Evolutionary conservation across 2,797 vertebrate genomes (phyloP), one percentile per base, ranked within the genome.

Genomic region (Urosaurus nigricauda): DNA sequence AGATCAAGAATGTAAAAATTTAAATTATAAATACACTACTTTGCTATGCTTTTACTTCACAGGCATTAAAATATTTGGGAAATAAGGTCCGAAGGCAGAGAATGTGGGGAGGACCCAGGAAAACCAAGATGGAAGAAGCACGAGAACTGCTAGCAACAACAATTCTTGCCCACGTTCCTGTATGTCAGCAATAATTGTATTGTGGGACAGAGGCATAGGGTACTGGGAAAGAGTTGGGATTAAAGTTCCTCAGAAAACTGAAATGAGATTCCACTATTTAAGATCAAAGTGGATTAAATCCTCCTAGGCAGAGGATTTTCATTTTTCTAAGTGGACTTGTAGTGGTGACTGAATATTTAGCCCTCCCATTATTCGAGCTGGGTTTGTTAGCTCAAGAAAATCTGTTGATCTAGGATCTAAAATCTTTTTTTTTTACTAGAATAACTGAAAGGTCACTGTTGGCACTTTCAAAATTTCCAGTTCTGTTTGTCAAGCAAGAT

Each of bases 81-180:
- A 99, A 99, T 96, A 99, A 99, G 97, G 98, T 99, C 47, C 97
- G 99, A 87, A 96, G 99, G 65, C 99, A 99, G 94, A 98, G 99
- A 65, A 99, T 99, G 98, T 99, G 99, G 99, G 99, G 99, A 77
- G 99, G 99, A 75, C 99, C 98, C 21, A 99, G 99, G 96, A 99
- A 99, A 94, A 99, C 99, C 60, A 99, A 98, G 95, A 99, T 99
- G 98, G 99, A 99, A 96, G 99, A 99, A 94, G 98, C 99, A 85
- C 96, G 99, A 94, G 99, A 99, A 94, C 97, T 99, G 37, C 92
- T 99, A 84, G 99, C 99, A 1, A 98, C 98, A 1, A 99, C 99
- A 43, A 98, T 99, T 91, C 97, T 99, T 90, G 98, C 99, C 47
- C 99, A 99, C 0, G 98, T 99, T 11, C 98, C 98, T 0, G 99